phyloP scores from a whole-genome alignment of 2,888 invertebrate species.

The Hyles lineata region DNA sequence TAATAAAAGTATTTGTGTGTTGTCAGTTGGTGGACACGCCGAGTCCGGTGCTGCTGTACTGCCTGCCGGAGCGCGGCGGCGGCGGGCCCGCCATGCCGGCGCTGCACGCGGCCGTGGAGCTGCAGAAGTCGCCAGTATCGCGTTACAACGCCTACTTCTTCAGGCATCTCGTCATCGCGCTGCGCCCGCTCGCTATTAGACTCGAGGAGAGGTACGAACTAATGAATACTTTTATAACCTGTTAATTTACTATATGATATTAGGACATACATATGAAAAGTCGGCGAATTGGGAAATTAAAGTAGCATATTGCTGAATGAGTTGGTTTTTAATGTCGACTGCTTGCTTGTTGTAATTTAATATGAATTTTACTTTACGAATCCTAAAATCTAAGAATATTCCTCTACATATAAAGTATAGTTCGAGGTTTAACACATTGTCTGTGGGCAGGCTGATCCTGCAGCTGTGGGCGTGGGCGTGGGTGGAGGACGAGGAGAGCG shows the following conservation, averaged over 20 bases:
- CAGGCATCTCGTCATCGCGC: slow-evolving; percentile 91
- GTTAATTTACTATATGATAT: neutral
- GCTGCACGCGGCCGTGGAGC: slow-evolving; percentile 91
- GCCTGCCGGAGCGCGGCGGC: slow-evolving; percentile 82
- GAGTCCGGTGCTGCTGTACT: slow-evolving; percentile 93
- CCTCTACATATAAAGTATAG: neutral
- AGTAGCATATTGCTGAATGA: no score
- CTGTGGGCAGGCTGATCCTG: slow-evolving; percentile 83
- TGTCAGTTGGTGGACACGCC: slow-evolving; percentile 92
- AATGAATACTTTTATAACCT: slow-evolving; percentile 36
- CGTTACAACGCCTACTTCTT: slow-evolving; percentile 94
- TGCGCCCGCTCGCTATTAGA: slow-evolving; percentile 93
- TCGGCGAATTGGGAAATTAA: no score
- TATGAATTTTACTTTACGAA: no score
- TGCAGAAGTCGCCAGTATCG: slow-evolving; percentile 87
- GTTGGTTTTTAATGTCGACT: no score
- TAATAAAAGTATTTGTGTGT: slow-evolving; percentile 27
- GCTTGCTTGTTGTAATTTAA: no score
- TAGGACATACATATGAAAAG: no score
- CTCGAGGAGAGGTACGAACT: slow-evolving; percentile 90
- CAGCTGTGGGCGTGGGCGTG: slow-evolving; percentile 81
- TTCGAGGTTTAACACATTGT: neutral
- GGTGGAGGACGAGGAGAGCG: slow-evolving; percentile 84
- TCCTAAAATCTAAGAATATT: no score
- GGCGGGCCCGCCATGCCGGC: slow-evolving; percentile 86